A percentile compares a stretch with the other conserved stretches of the same genome.
Conservation (phyloP, 2,797 vertebrate genomes). For the Eupleurogrammus muticus region DNA sequence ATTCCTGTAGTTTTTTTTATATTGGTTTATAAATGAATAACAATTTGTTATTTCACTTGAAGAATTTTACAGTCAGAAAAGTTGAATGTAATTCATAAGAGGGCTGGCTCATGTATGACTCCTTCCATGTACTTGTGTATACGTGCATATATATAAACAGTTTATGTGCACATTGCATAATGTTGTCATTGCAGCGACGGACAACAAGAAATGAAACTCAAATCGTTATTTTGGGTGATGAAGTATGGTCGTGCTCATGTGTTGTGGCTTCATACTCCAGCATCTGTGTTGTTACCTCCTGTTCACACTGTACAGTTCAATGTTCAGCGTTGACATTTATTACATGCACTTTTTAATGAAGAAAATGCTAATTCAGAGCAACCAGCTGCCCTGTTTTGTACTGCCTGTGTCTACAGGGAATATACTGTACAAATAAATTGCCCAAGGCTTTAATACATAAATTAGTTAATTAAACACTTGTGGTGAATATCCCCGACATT, state of each 20-base stretch:
- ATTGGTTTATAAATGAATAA: neutral
- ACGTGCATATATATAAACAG: neutral
- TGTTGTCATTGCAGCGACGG: neutral
- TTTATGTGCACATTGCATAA: neutral
- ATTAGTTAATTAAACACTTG: slow-evolving; percentile 47
- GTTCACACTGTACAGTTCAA: slow-evolving; percentile 25
- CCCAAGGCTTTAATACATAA: slow-evolving; percentile 42
- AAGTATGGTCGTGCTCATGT: neutral
- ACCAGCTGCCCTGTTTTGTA: slow-evolving; percentile 40
- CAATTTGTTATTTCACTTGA: neutral
- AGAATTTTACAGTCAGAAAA: neutral
- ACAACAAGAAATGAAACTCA: neutral
- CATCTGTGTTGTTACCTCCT: slow-evolving; percentile 30
- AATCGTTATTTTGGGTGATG: slow-evolving; percentile 14
- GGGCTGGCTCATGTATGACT: neutral
- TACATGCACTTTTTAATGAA: slow-evolving; percentile 42
- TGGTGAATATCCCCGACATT: slow-evolving; percentile 30
- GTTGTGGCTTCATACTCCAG: slow-evolving; percentile 15
- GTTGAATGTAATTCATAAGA: neutral
- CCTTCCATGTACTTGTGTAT: neutral
- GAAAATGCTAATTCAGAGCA: slow-evolving; percentile 50
- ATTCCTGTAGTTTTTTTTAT: neutral
- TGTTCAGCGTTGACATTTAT: slow-evolving; percentile 36
- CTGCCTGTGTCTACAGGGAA: slow-evolving; percentile 16
- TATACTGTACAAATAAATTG: slow-evolving; percentile 41